phyloP scores from a whole-genome alignment of 2,888 invertebrate genomes.

The Alitta virens region DNA sequence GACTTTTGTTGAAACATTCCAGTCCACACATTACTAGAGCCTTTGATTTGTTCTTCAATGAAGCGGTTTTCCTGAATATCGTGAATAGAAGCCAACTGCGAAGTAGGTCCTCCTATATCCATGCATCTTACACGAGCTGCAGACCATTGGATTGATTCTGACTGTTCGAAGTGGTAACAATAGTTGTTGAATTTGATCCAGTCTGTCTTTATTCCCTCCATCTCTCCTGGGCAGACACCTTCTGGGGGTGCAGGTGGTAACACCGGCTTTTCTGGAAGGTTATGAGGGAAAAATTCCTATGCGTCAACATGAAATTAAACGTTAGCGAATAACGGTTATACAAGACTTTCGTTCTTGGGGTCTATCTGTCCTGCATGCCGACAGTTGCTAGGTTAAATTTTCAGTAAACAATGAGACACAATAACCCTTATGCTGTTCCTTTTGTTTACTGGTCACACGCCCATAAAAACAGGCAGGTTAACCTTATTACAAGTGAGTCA shows the following conservation, averaged over 20 bases:
- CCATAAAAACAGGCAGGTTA: no score
- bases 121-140: neutral
- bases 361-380: no score
- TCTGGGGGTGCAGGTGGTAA: neutral
- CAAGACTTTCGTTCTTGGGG: no score
- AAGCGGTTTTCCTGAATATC: constrained; percentile 1
- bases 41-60: neutral
- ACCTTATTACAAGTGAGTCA: no score
- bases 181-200: neutral
- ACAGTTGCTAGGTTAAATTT: no score
- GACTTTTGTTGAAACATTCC: constrained; percentile 5
- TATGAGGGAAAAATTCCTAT: no score
- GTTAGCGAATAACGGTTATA: no score
- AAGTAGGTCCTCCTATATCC: neutral
- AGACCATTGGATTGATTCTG: neutral
- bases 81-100: neutral
- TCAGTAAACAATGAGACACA: no score
- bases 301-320: no score
- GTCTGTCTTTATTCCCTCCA: neutral
- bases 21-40: constrained; percentile 8
- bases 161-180: neutral
- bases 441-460: no score
- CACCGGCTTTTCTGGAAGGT: neutral
- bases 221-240: neutral
- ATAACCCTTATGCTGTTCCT: no score